Base-by-base conservation (phyloP, 2,797 vertebrate genomes). In the Euthynnus affinis region DNA sequence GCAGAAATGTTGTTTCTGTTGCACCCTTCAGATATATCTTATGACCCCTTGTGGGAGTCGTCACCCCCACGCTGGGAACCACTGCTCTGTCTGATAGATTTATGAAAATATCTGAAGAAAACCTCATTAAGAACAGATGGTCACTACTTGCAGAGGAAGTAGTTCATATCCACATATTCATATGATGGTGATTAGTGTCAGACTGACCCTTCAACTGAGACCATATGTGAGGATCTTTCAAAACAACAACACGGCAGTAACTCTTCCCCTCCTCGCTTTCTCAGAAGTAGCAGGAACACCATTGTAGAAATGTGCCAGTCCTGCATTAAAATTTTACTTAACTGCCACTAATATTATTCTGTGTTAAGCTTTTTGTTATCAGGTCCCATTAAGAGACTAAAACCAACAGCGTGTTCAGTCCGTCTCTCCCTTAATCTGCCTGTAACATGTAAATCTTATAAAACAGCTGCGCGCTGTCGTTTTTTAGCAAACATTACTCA, bases 61-160 rank as follows among this genome's bases (percentile, higher is more conserved):
- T 48, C 44, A 8, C 44, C 5, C 44, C 5, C 44, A 15, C 15
- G 49, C 20, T 64, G 20, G 65, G 53, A 70, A 46, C 27, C 9
- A 4, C 29, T 34, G 25, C 37, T 48, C 37, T 25, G 6, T 71
- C 40, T 25, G 32, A 55, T 6, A 20, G 42, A 53, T 74, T 53
- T 63, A 42, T 69, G 29, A 74, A 9, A 9, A 25, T 34, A 34
- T 46, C 25, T n/a, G 25, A 46, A 48, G 6, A 48, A 60, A 53
- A 25, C 12, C 8, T 44, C 23, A 27, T 46, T 4, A 55, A 40
- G 34, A 42, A 46, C 52, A 74, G 58, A 74, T 65, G 74, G 25
- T 27, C 25, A 9, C 6, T n/a, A 5, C 29, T 46, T 29, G 20
- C 37, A 79, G 42, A 75, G 67, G 72, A 64, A 25, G 63, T 63